Percentiles rank a stretch among this genome's conserved stretches.
Conservation (phyloP, 1,140 invertebrate species). For the Penaeus japonicus region DNA sequence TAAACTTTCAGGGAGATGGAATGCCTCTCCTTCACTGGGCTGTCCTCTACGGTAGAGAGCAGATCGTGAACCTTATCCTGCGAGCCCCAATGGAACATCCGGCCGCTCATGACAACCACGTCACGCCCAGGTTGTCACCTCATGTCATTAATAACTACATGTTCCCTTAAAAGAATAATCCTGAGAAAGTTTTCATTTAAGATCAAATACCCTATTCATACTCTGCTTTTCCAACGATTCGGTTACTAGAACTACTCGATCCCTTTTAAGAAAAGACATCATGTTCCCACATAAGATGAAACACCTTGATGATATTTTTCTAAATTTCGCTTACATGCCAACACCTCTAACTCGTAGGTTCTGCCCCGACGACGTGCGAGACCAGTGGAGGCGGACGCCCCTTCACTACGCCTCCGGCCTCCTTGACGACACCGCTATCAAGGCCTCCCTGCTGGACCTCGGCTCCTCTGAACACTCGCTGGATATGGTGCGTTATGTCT, state of each 20-base stretch:
- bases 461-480: conserved; percentile 41
- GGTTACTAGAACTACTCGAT: no score
- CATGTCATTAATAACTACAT: no score
- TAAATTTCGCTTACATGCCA: neutral
- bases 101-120: neutral
- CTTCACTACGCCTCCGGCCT: conserved; percentile 30
- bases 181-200: no score
- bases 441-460: conserved; percentile 14
- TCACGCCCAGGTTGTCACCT: neutral
- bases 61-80: conserved; percentile 13
- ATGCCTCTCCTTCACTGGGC: conserved; percentile 45
- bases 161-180: no score
- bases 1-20: conserved; percentile 23
- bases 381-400: conserved; percentile 31
- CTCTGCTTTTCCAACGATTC: no score
- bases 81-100: neutral
- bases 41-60: neutral
- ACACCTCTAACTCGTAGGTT: neutral
- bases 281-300: no score
- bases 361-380: conserved; percentile 33
- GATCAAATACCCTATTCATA: no score
- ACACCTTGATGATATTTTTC: neutral
- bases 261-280: no score
- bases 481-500: conserved; percentile 10
- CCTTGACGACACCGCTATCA: neutral